These are phyloP conservation scores for Galerucella nymphaeae DNA, from an alignment of 2,888 invertebrate genomes.

Conservation along the genomic window DNA sequence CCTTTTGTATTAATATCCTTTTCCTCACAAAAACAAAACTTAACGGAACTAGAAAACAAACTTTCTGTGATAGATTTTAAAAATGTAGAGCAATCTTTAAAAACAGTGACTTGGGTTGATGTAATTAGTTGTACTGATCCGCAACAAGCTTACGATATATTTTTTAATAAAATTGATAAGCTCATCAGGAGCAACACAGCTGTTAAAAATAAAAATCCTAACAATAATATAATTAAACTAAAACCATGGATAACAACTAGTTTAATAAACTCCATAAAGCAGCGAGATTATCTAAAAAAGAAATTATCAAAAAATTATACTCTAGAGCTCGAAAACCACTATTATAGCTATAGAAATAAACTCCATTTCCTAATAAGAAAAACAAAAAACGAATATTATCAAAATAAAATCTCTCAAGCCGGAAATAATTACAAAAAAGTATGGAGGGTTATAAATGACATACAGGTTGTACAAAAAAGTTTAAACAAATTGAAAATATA, in stretches of 20 bases:
- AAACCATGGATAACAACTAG: slow-evolving; percentile 31
- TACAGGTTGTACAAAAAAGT: no score
- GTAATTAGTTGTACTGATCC: no score
- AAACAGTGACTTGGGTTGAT: no score
- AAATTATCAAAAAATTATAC: slow-evolving; percentile 20
- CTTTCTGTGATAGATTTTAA: neutral
- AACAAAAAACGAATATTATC: slow-evolving; percentile 32
- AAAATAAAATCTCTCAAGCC: slow-evolving; percentile 27
- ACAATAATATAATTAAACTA: slow-evolving; percentile 22
- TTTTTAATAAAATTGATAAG: no score
- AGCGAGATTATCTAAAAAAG: slow-evolving; percentile 20
- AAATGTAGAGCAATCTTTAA: no score
- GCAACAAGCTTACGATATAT: no score
- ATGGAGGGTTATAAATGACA: slow-evolving; percentile 27
- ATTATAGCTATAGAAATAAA: slow-evolving; percentile 30
- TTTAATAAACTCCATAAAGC: slow-evolving; percentile 29
- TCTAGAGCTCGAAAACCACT: slow-evolving; percentile 11
- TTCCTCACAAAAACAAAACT: neutral
- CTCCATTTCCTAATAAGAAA: slow-evolving; percentile 22
- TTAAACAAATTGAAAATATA: no score
- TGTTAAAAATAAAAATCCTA: no score
- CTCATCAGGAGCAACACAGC: no score
- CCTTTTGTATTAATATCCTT: slow-evolving; percentile 1
- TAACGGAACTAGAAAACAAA: neutral
- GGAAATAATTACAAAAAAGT: slow-evolving; percentile 24